These are phyloP conservation scores for Lithobates pipiens DNA, from an alignment of 2,797 vertebrate genomes.

Conservation along the genomic window DNA sequence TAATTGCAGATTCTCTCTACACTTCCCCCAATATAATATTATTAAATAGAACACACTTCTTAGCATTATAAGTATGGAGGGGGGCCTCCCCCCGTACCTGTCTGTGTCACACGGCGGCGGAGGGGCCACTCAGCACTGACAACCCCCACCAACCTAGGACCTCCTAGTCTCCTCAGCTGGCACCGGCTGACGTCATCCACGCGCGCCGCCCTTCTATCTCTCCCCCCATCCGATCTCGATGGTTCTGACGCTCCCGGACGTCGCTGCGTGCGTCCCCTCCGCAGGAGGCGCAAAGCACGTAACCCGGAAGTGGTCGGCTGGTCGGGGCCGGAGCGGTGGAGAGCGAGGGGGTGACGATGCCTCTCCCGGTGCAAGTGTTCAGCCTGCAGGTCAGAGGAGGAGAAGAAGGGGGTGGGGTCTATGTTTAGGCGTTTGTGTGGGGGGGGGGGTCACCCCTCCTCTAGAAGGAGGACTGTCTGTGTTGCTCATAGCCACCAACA, in stretches of 20 bases:
- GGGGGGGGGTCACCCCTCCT: too few species aligned
- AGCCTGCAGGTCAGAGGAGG: conserved; percentile 85
- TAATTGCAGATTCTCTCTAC: too few species aligned
- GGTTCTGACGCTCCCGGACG: conserved; percentile 17
- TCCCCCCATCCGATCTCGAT: neutral
- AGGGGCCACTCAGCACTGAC: neutral
- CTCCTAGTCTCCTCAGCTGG: neutral
- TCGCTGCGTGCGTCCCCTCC: neutral
- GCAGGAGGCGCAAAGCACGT: conserved; percentile 16
- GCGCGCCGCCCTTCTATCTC: neutral
- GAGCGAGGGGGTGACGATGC: conserved; percentile 77
- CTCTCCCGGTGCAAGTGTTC: conserved; percentile 91
- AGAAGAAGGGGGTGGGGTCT: too few species aligned
- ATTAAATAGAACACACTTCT: too few species aligned
- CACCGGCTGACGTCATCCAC: neutral
- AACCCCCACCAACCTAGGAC: neutral
- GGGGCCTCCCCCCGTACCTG: too few species aligned
- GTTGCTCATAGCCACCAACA: too few species aligned
- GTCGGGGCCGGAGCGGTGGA: conserved; percentile 63
- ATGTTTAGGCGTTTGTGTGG: too few species aligned
- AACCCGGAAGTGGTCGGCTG: conserved; percentile 72
- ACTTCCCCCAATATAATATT: too few species aligned
- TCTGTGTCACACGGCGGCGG: too few species aligned
- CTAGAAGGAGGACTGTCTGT: too few species aligned
- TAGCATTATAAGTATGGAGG: too few species aligned